phyloP scores from a whole-genome alignment of 2,888 invertebrate genomes.

The Hyles lineata region DNA sequence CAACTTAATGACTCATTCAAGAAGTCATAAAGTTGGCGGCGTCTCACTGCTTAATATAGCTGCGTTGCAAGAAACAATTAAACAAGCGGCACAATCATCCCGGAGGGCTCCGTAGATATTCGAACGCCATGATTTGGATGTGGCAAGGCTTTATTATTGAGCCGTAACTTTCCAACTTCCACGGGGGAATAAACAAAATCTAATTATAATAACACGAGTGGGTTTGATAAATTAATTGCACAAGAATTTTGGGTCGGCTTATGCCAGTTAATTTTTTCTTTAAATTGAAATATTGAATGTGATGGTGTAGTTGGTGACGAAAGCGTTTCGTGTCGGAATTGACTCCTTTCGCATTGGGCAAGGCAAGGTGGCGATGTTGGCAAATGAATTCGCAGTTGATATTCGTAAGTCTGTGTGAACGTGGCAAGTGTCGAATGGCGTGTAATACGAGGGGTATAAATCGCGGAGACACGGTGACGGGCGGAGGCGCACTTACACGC shows the following conservation, averaged over 20 bases:
- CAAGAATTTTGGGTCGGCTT: not conserved
- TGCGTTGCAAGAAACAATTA: slow-evolving; percentile 84
- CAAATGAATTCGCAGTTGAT: slow-evolving; percentile 21
- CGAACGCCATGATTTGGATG: slow-evolving; percentile 52
- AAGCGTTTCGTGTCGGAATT: not conserved
- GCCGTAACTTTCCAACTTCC: not conserved
- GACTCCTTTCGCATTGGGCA: no score
- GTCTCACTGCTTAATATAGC: slow-evolving; percentile 82
- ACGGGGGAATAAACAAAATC: not conserved
- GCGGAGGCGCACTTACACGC: slow-evolving; percentile 71
- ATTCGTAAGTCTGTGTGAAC: slow-evolving; percentile 38
- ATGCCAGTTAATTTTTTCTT: not conserved
- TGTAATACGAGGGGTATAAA: slow-evolving; percentile 82
- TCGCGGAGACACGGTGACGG: slow-evolving; percentile 78
- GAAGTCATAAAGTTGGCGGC: slow-evolving; percentile 80
- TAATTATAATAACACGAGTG: not conserved
- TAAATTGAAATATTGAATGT: not conserved
- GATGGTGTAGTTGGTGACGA: not conserved
- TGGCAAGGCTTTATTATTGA: slow-evolving; percentile 44
- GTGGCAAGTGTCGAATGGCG: slow-evolving; percentile 81
- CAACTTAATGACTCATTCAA: slow-evolving; percentile 81
- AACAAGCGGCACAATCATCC: slow-evolving; percentile 79
- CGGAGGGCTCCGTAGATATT: slow-evolving; percentile 52
- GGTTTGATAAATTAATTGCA: not conserved
- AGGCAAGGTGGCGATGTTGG: not conserved